These are phyloP conservation scores for Shinisaurus crocodilurus DNA, from an alignment of 2,113 vertebrate species.

Conservation along the genomic window DNA sequence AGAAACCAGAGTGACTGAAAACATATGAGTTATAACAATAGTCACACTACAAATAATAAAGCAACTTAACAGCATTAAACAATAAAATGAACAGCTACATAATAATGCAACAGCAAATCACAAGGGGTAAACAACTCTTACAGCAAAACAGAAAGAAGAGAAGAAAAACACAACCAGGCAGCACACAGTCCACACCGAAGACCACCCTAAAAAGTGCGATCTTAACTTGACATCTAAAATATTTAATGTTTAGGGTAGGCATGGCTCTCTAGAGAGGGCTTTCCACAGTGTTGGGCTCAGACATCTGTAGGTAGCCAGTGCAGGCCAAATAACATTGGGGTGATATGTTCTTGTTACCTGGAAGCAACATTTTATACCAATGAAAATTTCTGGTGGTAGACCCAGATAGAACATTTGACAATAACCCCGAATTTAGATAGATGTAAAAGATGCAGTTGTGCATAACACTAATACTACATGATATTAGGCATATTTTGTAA, in stretches of 20 bases:
- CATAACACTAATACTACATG: not conserved
- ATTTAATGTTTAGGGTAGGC: not conserved
- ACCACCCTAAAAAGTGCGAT: not conserved
- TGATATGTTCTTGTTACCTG: not conserved
- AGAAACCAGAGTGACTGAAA: not conserved
- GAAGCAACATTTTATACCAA: not conserved
- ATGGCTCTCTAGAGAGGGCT: not conserved
- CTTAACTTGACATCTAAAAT: not conserved
- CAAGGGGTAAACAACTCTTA: not conserved
- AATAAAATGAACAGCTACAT: not conserved
- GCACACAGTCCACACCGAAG: not conserved
- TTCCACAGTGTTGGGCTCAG: not conserved
- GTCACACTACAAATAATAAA: not conserved
- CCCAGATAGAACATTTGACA: not conserved
- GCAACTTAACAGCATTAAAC: not conserved
- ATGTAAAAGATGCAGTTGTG: not conserved
- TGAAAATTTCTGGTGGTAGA: too few species aligned
- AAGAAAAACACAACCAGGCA: not conserved
- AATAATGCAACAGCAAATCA: not conserved
- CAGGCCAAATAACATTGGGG: not conserved
- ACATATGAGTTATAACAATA: not conserved
- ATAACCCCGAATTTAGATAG: not conserved
- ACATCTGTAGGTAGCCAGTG: not conserved
- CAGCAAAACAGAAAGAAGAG: not conserved
- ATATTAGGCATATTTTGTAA: not conserved